Evolutionary conservation across 2,888 invertebrate species (phyloP).

Genomic region (Epinotia nisella): DNA sequence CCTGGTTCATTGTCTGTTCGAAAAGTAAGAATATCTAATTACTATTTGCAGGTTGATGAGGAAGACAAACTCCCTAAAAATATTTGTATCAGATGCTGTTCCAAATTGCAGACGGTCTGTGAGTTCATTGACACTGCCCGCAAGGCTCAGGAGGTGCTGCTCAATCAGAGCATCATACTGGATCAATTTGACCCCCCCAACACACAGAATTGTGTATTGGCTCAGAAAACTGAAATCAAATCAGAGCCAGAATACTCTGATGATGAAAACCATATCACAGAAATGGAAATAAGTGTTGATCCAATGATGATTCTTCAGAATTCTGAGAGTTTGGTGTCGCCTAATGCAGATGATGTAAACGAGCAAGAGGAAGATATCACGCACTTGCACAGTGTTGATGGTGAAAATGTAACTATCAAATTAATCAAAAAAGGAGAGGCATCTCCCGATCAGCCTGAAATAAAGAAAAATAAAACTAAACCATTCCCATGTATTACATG

Average conservation of each 20-base stretch:
- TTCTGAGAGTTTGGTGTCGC: conserved; percentile 69
- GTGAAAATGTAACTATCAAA: conserved; percentile 65
- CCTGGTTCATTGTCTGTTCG: too few species aligned
- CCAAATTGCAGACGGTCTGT: conserved; percentile 87
- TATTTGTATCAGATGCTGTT: conserved; percentile 87
- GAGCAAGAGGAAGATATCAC: conserved; percentile 60
- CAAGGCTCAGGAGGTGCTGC: conserved; percentile 86
- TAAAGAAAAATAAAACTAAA: conserved; percentile 61
- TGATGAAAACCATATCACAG: conserved; percentile 68
- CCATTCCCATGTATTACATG: conserved; percentile 84
- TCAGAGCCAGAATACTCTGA: conserved; percentile 50
- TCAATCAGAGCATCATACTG: conserved; percentile 64
- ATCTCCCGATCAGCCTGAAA: conserved; percentile 43
- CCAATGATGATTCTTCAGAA: conserved; percentile 88
- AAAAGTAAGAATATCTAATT: background rate
- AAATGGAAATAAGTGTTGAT: conserved; percentile 88
- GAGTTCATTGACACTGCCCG: conserved; percentile 87
- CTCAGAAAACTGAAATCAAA: conserved; percentile 52
- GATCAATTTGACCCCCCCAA: conserved; percentile 73
- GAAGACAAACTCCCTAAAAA: conserved; percentile 88
- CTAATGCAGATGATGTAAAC: conserved; percentile 49
- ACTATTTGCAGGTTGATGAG: conserved; percentile 82
- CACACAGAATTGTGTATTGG: conserved; percentile 41
- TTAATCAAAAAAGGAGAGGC: conserved; percentile 62
- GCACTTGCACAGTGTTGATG: conserved; percentile 60